Conservation (phyloP, 2,797 vertebrate species). For the Thamnophis elegans region DNA sequence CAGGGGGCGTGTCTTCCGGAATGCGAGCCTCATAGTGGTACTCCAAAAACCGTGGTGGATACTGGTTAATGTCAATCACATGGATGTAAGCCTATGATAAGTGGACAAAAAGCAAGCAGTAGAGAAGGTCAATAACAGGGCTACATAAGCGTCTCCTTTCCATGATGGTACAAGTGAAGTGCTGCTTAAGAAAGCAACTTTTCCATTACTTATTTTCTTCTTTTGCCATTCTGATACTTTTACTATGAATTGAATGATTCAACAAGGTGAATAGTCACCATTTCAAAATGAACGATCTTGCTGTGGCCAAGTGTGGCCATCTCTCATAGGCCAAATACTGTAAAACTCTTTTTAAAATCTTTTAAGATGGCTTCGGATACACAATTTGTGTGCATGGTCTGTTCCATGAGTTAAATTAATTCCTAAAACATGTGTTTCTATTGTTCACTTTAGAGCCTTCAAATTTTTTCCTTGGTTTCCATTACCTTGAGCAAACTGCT, state of each 20-base stretch:
- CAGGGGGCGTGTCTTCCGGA: slow-evolving; percentile 86
- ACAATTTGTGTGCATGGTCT: neutral
- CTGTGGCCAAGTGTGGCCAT: neutral
- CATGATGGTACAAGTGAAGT: neutral
- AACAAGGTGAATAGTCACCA: neutral
- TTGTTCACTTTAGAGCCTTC: neutral
- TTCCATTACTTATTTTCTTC: neutral
- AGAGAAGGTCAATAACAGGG: neutral
- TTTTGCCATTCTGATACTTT: neutral
- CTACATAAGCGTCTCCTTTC: neutral
- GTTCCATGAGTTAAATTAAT: neutral
- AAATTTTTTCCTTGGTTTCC: neutral
- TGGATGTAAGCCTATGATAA: slow-evolving; percentile 83
- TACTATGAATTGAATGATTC: neutral
- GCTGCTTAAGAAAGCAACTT: neutral
- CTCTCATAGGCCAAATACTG: neutral
- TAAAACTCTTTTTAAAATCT: neutral
- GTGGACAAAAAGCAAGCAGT: neutral
- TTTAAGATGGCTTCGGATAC: neutral
- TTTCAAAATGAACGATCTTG: neutral
- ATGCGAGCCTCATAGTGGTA: slow-evolving; percentile 79
- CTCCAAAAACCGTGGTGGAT: slow-evolving; percentile 87
- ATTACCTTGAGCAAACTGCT: neutral
- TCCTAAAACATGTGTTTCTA: neutral
- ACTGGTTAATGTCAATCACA: slow-evolving; percentile 89